phyloP scores from a whole-genome alignment of 2,797 vertebrate genomes.

The Rhinatrema bivittatum region DNA sequence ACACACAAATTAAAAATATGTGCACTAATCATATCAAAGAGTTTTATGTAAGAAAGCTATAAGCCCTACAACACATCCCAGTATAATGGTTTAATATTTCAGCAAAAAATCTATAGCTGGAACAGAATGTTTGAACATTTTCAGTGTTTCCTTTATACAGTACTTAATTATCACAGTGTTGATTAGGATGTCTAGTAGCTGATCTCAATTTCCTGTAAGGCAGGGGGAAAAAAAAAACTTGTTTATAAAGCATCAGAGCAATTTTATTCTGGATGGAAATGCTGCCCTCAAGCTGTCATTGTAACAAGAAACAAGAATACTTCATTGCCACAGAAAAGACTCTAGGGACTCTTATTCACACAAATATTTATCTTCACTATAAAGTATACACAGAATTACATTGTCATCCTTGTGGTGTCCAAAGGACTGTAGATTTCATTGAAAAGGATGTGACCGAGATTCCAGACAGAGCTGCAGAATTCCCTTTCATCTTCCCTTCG shows the following conservation, averaged over 20 bases:
- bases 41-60: too few relatives aligned
- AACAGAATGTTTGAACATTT: too few relatives aligned
- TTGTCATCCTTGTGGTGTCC: constrained; percentile 10
- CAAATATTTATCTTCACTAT: constrained; percentile 44
- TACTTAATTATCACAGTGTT: too few relatives aligned
- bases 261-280: constrained; percentile 49
- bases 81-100: too few relatives aligned
- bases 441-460: constrained; percentile 12
- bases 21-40: too few relatives aligned
- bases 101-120: too few relatives aligned
- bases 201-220: constrained; percentile 37
- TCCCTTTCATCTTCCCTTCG: neutral
- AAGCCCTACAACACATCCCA: too few relatives aligned
- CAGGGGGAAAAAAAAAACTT: constrained; percentile 37
- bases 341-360: constrained; percentile 25
- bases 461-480: constrained; percentile 12
- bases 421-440: constrained; percentile 17
- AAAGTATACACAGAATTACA: constrained; percentile 19
- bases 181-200: too few relatives aligned
- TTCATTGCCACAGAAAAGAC: constrained; percentile 37
- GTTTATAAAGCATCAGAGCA: constrained; percentile 41
- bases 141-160: too few relatives aligned
- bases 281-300: constrained; percentile 44
- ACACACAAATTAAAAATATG: too few relatives aligned
- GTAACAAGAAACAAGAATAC: constrained; percentile 38